Conservation (phyloP, 2,797 vertebrate genomes). For the Limosa lapponica region DNA sequence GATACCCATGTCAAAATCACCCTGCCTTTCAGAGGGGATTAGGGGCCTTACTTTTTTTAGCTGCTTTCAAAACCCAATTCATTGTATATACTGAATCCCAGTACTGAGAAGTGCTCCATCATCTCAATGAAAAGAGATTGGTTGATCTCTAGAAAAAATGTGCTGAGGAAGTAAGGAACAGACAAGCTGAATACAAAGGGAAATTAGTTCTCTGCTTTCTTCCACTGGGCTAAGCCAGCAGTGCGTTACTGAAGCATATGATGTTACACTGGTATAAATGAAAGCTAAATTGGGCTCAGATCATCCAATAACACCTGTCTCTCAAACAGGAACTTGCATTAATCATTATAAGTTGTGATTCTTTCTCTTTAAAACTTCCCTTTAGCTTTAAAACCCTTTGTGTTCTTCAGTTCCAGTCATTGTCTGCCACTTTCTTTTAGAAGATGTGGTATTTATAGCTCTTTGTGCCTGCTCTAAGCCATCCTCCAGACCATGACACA, state of each 20-base stretch:
- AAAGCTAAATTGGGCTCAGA: neutral
- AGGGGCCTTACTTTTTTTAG: neutral
- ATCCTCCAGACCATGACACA: neutral
- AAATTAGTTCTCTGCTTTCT: neutral
- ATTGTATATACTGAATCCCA: neutral
- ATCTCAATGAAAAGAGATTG: neutral
- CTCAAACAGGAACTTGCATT: neutral
- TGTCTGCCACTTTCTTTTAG: neutral
- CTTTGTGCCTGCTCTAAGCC: neutral
- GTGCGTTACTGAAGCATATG: neutral
- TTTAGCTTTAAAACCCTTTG: neutral
- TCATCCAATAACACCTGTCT: neutral
- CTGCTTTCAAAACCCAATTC: neutral
- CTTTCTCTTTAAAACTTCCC: neutral
- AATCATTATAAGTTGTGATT: neutral
- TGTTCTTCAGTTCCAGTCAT: neutral
- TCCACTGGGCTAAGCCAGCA: neutral
- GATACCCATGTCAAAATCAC: neutral
- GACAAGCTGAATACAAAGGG: neutral
- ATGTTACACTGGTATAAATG: neutral
- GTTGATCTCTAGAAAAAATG: neutral
- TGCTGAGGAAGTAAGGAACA: neutral
- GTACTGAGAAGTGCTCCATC: neutral
- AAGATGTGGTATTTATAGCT: neutral
- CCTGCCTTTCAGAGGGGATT: neutral